Percentiles rank a stretch among this genome's conserved stretches.
These are phyloP conservation scores for Phaethon lepturus DNA, from an alignment of 2,113 vertebrate genomes.

Conservation along the genomic window DNA sequence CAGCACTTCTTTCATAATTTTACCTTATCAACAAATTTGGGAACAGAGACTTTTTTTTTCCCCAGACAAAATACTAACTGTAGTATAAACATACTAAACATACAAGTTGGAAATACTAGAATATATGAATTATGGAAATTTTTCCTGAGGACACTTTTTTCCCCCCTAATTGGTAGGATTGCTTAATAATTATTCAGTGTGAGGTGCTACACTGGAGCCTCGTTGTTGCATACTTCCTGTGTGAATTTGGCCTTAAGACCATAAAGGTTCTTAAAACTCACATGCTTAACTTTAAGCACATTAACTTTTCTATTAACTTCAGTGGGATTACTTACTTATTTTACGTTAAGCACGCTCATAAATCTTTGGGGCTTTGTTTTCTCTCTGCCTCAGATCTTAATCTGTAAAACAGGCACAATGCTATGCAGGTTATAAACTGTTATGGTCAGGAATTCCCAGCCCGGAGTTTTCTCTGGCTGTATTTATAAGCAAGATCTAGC, in stretches of 20 bases:
- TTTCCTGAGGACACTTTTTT: background rate
- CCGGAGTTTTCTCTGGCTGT: background rate
- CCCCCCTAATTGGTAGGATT: background rate
- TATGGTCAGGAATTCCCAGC: constrained; percentile 51
- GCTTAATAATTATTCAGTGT: background rate
- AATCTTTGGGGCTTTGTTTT: constrained; percentile 67
- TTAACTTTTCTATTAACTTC: constrained; percentile 74
- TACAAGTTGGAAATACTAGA: background rate
- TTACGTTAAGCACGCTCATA: constrained; percentile 33
- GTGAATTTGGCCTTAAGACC: constrained; percentile 61
- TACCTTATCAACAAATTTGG: background rate
- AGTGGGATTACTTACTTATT: constrained; percentile 66
- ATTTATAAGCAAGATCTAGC: constrained; percentile 29
- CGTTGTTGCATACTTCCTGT: constrained; percentile 47
- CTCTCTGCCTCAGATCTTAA: constrained; percentile 59
- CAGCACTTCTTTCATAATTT: background rate
- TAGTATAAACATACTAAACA: background rate
- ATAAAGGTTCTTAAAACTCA: constrained; percentile 66
- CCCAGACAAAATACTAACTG: background rate
- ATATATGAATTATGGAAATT: background rate
- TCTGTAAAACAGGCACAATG: constrained; percentile 65
- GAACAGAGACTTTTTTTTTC: background rate
- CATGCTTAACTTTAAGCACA: constrained; percentile 69
- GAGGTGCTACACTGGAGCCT: constrained; percentile 5
- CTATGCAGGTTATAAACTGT: constrained; percentile 66